Evolutionary conservation across 2,113 vertebrate genomes (phyloP).

Genomic region (Turnix velox): DNA sequence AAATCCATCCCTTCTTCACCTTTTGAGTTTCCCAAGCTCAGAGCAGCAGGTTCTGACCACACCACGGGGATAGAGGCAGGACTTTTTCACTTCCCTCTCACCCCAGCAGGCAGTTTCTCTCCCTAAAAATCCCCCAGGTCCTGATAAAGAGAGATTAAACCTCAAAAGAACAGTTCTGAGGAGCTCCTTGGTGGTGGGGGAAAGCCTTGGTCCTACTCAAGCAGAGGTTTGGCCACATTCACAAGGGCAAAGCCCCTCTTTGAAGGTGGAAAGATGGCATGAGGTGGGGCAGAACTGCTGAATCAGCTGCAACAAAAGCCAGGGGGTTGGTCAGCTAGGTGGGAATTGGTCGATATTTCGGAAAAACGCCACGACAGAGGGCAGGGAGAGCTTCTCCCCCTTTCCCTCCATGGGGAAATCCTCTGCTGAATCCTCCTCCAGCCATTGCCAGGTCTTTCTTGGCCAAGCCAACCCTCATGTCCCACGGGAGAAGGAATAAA

Average conservation of each 20-base stretch:
- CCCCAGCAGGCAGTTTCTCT: neutral
- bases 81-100: neutral
- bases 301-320: accelerated
- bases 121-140: neutral
- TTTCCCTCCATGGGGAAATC: neutral
- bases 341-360: neutral
- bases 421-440: neutral
- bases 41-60: neutral
- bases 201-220: neutral
- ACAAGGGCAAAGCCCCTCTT: neutral
- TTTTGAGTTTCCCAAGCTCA: neutral
- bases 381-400: neutral
- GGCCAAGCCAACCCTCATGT: neutral
- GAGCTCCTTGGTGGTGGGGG: neutral
- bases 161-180: neutral
- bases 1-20: neutral
- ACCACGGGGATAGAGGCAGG: neutral
- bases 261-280: neutral
- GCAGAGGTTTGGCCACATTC: neutral
- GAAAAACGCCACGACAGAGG: neutral
- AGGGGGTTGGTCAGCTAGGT: accelerated
- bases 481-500: neutral
- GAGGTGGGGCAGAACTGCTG: neutral
- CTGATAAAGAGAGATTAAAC: neutral
- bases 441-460: neutral